Evolutionary conservation across 2,888 invertebrate species (phyloP).

Genomic region (Helleia helle): DNA sequence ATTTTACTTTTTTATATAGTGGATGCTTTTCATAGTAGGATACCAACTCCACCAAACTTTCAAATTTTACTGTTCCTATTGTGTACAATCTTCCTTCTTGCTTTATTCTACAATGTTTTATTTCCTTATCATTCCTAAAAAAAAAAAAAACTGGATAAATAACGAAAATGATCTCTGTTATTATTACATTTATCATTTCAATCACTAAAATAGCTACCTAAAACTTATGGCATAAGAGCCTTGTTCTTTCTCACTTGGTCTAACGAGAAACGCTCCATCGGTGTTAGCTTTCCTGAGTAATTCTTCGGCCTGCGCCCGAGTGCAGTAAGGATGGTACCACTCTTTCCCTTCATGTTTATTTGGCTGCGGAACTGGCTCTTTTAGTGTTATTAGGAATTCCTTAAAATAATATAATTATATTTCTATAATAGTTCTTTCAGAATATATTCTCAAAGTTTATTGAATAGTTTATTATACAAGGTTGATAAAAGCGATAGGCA

Average conservation of each 20-base stretch:
- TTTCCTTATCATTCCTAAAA: conserved; percentile 90
- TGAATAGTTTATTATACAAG: too few species aligned
- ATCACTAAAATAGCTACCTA: too few species aligned
- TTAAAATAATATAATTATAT: conserved; percentile 29
- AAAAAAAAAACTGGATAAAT: background rate
- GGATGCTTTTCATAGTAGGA: conserved; percentile 93
- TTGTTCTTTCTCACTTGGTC: conserved; percentile 90
- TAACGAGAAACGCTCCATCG: conserved; percentile 95
- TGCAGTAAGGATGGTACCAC: conserved; percentile 92
- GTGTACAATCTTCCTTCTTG: conserved; percentile 92
- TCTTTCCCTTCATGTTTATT: conserved; percentile 94
- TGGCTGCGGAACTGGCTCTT: conserved; percentile 95
- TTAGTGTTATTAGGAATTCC: conserved; percentile 90
- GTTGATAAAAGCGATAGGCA: too few species aligned
- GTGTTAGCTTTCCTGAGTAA: conserved; percentile 86
- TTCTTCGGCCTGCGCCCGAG: conserved; percentile 89
- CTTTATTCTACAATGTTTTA: conserved; percentile 97
- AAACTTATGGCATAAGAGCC: conserved; percentile 95
- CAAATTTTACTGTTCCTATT: conserved; percentile 94
- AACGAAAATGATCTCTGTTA: too few species aligned
- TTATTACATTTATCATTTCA: too few species aligned
- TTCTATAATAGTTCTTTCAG: background rate
- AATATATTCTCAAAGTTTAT: too few species aligned
- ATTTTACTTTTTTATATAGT: conserved; percentile 91
- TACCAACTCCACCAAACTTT: conserved; percentile 95